Evolutionary conservation across 2,888 invertebrate genomes (phyloP), one percentile per base, ranked within the genome.

Genomic region (Ptychoptera contaminata): DNA sequence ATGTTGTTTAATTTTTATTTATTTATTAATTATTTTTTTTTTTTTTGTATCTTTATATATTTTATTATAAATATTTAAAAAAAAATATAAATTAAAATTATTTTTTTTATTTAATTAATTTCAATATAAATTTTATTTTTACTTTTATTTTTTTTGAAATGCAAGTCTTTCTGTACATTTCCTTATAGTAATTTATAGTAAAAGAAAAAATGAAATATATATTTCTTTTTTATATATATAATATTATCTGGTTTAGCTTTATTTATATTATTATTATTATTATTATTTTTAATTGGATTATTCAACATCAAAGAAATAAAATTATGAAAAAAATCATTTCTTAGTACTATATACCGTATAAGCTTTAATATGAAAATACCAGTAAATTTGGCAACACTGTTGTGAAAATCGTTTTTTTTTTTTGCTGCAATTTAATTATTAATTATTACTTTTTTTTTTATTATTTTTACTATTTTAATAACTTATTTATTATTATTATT

Each of bases 311-410:
- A 16, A 8, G 34, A 12, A 30, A 16, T 43, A 23, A 35, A 42
- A n/a, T n/a, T n/a, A n/a, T n/a, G n/a, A 39, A 37, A 37, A 16
- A 37, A 37, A 37, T 14, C n/a, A n/a, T 8, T n/a, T 37, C 12
- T 37, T 37, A n/a, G n/a, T 37, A n/a, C 37, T n/a, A n/a, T n/a
- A n/a, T n/a, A n/a, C n/a, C n/a, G n/a, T n/a, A n/a, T n/a, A n/a
- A n/a, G n/a, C n/a, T n/a, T n/a, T n/a, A n/a, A 37, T 37, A 41
- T 39, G 23, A 43, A 37, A 15, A 14, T 41, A 32, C 11, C n/a
- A 14, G 35, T 14, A 8, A 16, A 42, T 37, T 37, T 37, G 37
- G 12, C 11, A 37, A 9, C 37, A 37, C 6, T 14, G 9, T 15
- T 37, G 11, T 37, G 8, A 12, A 15, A 15, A 14, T 11, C 14